These are phyloP conservation scores for Drosophila pruinosa DNA, from an alignment of 1,140 invertebrate genomes.

Conservation along the genomic window DNA sequence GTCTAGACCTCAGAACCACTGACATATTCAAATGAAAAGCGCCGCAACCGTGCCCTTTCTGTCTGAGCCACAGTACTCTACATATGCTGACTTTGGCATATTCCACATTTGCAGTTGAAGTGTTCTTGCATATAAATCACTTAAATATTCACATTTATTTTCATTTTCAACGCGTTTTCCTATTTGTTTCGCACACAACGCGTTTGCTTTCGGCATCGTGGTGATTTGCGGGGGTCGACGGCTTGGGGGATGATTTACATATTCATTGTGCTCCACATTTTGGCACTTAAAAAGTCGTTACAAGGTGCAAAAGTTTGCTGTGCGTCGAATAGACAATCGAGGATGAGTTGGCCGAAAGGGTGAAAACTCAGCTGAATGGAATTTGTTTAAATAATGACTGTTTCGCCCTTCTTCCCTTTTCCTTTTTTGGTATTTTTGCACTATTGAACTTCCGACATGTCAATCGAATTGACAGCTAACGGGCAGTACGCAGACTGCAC, in stretches of 20 bases:
- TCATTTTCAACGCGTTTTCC: constrained; percentile 61
- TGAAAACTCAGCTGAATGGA: constrained; percentile 8
- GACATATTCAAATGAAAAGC: constrained; percentile 32
- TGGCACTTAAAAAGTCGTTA: constrained; percentile 71
- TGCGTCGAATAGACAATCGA: constrained; percentile 17
- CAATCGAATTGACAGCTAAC: constrained; percentile 25
- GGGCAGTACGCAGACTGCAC: background rate
- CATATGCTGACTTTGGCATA: constrained; percentile 25
- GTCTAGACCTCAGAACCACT: constrained; percentile 23
- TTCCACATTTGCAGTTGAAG: constrained; percentile 35
- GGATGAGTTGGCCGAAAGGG: background rate
- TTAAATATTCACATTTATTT: constrained; percentile 69
- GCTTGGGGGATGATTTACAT: constrained; percentile 45
- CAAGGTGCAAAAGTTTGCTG: constrained; percentile 67
- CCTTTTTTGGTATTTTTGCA: background rate
- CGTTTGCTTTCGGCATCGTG: background rate
- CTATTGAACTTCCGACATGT: background rate
- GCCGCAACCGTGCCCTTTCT: background rate
- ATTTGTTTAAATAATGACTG: constrained; percentile 22
- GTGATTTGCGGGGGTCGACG: too few species aligned
- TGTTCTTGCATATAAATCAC: constrained; percentile 61
- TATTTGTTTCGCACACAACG: constrained; percentile 47
- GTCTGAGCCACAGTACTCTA: background rate
- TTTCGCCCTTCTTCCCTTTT: background rate
- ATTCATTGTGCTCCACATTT: constrained; percentile 65